Conservation (phyloP, 2,113 vertebrate species). For the Phasianus colchicus region DNA sequence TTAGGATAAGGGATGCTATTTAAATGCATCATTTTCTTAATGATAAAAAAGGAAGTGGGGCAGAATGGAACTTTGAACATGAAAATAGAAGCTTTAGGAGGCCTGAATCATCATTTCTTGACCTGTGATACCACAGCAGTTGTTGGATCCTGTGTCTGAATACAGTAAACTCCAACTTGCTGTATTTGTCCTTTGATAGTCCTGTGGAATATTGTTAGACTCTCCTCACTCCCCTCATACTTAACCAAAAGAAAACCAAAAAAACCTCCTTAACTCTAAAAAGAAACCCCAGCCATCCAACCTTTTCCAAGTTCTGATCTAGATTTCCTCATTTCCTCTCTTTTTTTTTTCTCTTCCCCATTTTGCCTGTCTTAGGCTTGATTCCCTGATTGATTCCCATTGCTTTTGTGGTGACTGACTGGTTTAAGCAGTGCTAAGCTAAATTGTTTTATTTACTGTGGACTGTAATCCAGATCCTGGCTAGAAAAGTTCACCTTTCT, state of each 20-base stretch:
- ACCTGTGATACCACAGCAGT: not conserved
- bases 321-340: not conserved
- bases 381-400: not conserved
- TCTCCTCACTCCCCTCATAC: not conserved
- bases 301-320: not conserved
- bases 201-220: not conserved
- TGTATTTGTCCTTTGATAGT: not conserved
- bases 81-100: not conserved
- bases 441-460: not conserved
- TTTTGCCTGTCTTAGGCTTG: not conserved
- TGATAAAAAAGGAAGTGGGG: fast-evolving
- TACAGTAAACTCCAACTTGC: not conserved
- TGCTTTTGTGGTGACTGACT: not conserved
- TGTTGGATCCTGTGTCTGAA: not conserved
- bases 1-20: not conserved
- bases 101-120: not conserved
- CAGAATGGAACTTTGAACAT: not conserved
- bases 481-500: not conserved
- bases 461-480: not conserved
- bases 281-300: not conserved
- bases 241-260: not conserved
- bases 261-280: not conserved
- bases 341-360: not conserved
- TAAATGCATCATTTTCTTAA: not conserved
- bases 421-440: not conserved